These are phyloP conservation scores for Myathropa florea DNA, from an alignment of 2,888 invertebrate species.

Conservation along the genomic window DNA sequence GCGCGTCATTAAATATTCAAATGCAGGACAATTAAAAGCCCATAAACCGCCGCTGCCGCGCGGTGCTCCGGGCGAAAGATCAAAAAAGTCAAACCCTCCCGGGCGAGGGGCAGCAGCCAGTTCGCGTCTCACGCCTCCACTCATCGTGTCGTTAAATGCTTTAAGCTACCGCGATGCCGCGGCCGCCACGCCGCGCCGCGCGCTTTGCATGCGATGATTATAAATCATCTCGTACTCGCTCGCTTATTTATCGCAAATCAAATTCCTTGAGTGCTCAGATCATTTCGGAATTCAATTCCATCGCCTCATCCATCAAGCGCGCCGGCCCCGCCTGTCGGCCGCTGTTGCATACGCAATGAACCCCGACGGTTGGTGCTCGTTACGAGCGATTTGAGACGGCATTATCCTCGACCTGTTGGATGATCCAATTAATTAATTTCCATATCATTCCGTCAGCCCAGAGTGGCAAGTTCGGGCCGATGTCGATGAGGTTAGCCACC, in stretches of 20 bases:
- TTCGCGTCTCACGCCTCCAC: not conserved
- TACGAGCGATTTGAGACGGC: not conserved
- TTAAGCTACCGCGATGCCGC: slow-evolving; percentile 7
- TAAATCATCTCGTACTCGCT: slow-evolving; percentile 48
- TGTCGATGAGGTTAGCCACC: slow-evolving; percentile 18
- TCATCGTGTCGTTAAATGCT: slow-evolving; percentile 38
- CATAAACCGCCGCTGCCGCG: slow-evolving; percentile 22
- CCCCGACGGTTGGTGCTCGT: not conserved
- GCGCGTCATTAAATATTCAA: slow-evolving; percentile 36
- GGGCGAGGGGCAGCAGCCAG: not conserved
- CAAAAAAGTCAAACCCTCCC: slow-evolving; percentile 15
- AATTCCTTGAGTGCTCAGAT: slow-evolving; percentile 51
- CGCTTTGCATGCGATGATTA: slow-evolving; percentile 41
- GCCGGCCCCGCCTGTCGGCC: not conserved
- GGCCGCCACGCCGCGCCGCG: not conserved
- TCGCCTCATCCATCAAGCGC: slow-evolving; percentile 46
- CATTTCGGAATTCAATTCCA: slow-evolving; percentile 49
- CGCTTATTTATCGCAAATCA: slow-evolving; percentile 59
- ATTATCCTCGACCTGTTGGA: slow-evolving; percentile 57
- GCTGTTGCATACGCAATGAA: slow-evolving; percentile 15
- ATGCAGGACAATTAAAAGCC: slow-evolving; percentile 39
- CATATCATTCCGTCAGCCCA: not conserved
- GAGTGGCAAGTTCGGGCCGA: slow-evolving; percentile 38
- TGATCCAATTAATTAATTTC: slow-evolving; percentile 68
- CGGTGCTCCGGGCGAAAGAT: slow-evolving; percentile 18